These are phyloP conservation scores for Mycteria americana DNA, from an alignment of 2,797 vertebrate genomes.

Conservation along the genomic window DNA sequence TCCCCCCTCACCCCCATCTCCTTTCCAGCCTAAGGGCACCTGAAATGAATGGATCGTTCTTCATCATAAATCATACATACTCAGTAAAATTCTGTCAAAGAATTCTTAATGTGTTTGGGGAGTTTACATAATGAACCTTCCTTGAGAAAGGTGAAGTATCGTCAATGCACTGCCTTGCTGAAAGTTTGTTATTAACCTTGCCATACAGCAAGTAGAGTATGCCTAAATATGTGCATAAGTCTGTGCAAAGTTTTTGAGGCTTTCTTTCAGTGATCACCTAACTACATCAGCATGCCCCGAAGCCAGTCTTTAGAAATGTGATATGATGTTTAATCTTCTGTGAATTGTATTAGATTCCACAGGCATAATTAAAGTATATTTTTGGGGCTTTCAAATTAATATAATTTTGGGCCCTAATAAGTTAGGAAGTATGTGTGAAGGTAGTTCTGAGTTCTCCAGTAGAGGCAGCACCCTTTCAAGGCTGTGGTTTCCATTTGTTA, in stretches of 20 bases:
- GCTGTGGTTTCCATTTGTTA: neutral
- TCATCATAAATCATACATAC: constrained; percentile 28
- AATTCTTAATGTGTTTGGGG: constrained; percentile 30
- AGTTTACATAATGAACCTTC: constrained; percentile 33
- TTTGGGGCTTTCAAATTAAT: neutral
- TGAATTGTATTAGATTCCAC: neutral
- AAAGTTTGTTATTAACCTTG: constrained; percentile 29
- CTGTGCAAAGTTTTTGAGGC: neutral
- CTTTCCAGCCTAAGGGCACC: neutral
- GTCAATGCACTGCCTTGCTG: neutral
- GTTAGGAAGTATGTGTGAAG: neutral
- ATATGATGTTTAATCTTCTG: neutral
- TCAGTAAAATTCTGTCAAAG: constrained; percentile 25
- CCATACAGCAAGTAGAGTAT: neutral
- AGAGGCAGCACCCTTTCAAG: neutral
- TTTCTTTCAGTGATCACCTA: neutral
- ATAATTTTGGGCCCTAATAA: neutral
- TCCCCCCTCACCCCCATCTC: neutral
- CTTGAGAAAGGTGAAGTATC: constrained; percentile 2
- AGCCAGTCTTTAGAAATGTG: neutral
- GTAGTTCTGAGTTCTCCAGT: neutral
- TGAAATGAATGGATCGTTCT: neutral
- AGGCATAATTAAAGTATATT: neutral
- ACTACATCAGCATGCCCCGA: neutral
- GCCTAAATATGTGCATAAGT: neutral